Evolutionary conservation across 2,113 vertebrate genomes (phyloP).

Genomic region (Planiliza haematocheilus): DNA sequence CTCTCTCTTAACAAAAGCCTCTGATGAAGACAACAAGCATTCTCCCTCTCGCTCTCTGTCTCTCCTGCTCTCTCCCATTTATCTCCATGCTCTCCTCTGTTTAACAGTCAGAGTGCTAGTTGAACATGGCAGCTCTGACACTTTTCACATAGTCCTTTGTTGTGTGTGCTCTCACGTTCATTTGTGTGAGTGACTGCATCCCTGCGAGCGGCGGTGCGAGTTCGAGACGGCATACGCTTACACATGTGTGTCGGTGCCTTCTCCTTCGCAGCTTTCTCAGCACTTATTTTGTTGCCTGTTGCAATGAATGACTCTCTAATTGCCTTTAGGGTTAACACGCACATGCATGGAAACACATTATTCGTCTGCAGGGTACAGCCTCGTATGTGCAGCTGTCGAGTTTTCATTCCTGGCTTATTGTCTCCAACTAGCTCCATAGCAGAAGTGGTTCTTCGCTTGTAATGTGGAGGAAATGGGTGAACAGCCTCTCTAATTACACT

Average conservation of each 20-base stretch:
- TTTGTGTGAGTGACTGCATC: constrained; percentile 34
- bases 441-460: constrained; percentile 59
- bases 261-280: constrained; percentile 15
- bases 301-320: constrained; percentile 29
- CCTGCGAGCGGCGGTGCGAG: constrained; percentile 14
- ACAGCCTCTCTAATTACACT: constrained; percentile 79
- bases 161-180: constrained; percentile 32
- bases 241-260: constrained; percentile 7
- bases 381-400: constrained; percentile 18
- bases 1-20: constrained; percentile 78
- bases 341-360: not conserved
- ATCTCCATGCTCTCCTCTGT: constrained; percentile 64
- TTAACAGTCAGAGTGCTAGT: constrained; percentile 70
- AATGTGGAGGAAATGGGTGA: constrained; percentile 71
- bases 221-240: constrained; percentile 6
- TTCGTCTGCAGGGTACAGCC: not conserved
- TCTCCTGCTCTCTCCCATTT: constrained; percentile 56
- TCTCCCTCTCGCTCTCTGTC: constrained; percentile 43
- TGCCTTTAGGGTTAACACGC: constrained; percentile 24
- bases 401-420: constrained; percentile 58
- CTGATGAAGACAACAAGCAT: constrained; percentile 79
- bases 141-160: constrained; percentile 62
- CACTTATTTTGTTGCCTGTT: constrained; percentile 28
- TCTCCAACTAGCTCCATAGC: constrained; percentile 45
- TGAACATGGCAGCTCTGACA: constrained; percentile 79